phyloP scores from a whole-genome alignment of 2,797 vertebrate species.

The Margarornis squamiger region DNA sequence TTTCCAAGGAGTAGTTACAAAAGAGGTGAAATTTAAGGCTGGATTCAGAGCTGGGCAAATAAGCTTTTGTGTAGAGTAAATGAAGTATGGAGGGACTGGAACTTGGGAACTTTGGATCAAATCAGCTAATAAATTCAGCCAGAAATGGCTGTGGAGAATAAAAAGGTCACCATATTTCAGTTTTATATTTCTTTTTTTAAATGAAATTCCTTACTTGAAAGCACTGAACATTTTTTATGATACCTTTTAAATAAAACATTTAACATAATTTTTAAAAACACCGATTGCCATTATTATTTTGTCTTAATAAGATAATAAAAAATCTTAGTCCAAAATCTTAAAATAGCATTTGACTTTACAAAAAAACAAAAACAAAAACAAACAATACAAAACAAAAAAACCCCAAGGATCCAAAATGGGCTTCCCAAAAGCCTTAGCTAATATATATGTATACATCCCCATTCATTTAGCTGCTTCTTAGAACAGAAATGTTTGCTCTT shows the following conservation, averaged over 20 bases:
- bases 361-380: neutral
- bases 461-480: neutral
- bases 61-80: neutral
- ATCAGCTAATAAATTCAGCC: neutral
- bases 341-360: neutral
- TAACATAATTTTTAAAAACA: neutral
- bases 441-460: too few species aligned
- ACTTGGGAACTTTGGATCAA: neutral
- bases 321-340: neutral
- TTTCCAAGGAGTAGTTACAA: neutral
- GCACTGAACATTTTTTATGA: neutral
- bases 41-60: neutral
- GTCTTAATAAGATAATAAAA: neutral
- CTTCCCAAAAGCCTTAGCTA: neutral
- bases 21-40: slow-evolving; percentile 1
- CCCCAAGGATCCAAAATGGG: neutral
- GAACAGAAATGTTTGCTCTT: neutral
- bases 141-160: neutral
- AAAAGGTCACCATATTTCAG: neutral
- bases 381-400: neutral
- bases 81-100: neutral
- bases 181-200: neutral
- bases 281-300: neutral
- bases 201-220: neutral
- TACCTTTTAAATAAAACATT: neutral